Evolutionary conservation across 2,888 invertebrate species (phyloP).

Genomic region (Serrognathus titanus): DNA sequence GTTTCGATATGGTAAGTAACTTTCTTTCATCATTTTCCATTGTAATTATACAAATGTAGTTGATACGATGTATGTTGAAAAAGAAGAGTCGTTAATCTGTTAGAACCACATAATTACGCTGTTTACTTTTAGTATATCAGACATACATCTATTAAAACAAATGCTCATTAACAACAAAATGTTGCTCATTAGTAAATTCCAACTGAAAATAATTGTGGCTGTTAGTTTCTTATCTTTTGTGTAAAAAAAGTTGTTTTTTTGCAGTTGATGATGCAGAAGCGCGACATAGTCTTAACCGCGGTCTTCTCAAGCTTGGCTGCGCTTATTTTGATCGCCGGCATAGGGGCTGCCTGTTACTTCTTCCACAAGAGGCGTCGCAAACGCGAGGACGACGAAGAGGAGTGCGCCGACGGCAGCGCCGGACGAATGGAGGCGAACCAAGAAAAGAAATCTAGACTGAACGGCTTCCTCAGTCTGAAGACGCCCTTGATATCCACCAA

Average conservation of each 20-base stretch:
- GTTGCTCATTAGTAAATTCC: background rate
- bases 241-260: slow-evolving; percentile 21
- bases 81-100: too few species aligned
- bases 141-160: too few species aligned
- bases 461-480: slow-evolving; percentile 68
- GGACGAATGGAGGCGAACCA: slow-evolving; percentile 33
- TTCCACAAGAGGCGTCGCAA: slow-evolving; percentile 56
- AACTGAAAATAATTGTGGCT: background rate
- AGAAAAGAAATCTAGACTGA: slow-evolving; percentile 58
- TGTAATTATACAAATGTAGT: too few species aligned
- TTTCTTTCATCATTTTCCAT: too few species aligned
- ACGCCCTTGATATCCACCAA: slow-evolving; percentile 73
- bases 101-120: too few species aligned
- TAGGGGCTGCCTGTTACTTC: slow-evolving; percentile 56
- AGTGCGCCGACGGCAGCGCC: slow-evolving; percentile 51
- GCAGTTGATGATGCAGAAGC: slow-evolving; percentile 67
- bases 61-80: too few species aligned
- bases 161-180: too few species aligned
- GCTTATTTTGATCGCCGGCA: slow-evolving; percentile 56
- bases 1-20: too few species aligned
- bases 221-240: background rate
- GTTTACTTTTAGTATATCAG: too few species aligned
- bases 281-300: slow-evolving; percentile 62
- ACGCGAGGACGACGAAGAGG: slow-evolving; percentile 57
- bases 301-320: slow-evolving; percentile 63